Evolutionary conservation across 2,888 invertebrate species (phyloP).

Genomic region (Spodoptera littoralis): DNA sequence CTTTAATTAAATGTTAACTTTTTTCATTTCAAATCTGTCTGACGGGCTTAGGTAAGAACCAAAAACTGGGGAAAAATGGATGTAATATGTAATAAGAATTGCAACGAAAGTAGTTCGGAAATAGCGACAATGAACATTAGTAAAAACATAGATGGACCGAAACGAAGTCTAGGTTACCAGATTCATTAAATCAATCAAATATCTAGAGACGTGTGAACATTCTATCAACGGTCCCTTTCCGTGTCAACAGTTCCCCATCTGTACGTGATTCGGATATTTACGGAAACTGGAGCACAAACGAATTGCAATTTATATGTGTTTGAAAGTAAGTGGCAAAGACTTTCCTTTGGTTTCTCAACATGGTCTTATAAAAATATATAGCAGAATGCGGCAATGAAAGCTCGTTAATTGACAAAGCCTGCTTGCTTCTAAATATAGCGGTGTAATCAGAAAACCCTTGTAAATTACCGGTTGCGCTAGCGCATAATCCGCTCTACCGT

Average conservation of each 20-base stretch:
- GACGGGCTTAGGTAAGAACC: too few relatives aligned
- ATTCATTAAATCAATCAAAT: too few relatives aligned
- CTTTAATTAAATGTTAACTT: too few relatives aligned
- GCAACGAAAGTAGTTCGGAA: too few relatives aligned
- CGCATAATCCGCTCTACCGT: conserved; percentile 60
- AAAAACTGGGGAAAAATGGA: too few relatives aligned
- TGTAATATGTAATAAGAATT: too few relatives aligned
- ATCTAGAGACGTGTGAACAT: conserved; percentile 52
- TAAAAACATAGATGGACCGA: too few relatives aligned
- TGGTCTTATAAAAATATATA: conserved; percentile 51
- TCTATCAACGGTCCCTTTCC: conserved; percentile 62
- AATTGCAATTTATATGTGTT: conserved; percentile 66
- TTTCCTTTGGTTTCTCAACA: conserved; percentile 66
- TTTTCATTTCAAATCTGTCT: too few relatives aligned
- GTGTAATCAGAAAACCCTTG: conserved; percentile 66
- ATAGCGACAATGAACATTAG: too few relatives aligned
- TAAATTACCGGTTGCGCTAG: conserved; percentile 65
- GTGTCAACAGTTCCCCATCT: conserved; percentile 67
- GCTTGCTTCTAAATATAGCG: conserved; percentile 63
- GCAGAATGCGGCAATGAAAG: conserved; percentile 73
- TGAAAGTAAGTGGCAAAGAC: conserved; percentile 67
- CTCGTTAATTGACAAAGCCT: conserved; percentile 54
- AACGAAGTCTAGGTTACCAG: too few relatives aligned
- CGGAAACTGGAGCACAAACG: conserved; percentile 64
- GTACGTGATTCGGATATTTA: conserved; percentile 77